Evolutionary conservation across 2,888 invertebrate genomes (phyloP).

Genomic region (Panzeria rudis): DNA sequence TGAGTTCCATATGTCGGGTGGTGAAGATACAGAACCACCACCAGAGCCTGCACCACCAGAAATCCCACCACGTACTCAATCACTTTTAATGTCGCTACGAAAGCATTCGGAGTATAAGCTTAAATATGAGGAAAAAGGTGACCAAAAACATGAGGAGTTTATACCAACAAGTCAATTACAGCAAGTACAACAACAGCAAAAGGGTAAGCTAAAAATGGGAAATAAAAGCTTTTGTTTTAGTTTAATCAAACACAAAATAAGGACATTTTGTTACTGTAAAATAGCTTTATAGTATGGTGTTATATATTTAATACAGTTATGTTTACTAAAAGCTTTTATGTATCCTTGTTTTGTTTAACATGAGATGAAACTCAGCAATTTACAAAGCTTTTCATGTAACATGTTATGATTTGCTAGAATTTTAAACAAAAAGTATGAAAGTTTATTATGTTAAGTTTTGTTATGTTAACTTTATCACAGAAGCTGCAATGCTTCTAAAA

Average conservation of each 20-base stretch:
- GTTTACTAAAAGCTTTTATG: background rate
- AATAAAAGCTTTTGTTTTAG: constrained; percentile 38
- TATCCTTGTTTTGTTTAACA: background rate
- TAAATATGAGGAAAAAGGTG: constrained; percentile 83
- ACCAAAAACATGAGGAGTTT: constrained; percentile 84
- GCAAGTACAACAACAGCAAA: constrained; percentile 75
- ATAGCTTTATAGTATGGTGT: too few species aligned
- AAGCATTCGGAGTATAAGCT: constrained; percentile 83
- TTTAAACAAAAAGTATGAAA: too few species aligned
- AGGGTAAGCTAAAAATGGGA: constrained; percentile 24
- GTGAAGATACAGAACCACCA: constrained; percentile 87
- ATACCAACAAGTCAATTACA: constrained; percentile 82
- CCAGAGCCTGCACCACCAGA: constrained; percentile 94
- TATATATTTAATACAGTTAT: background rate
- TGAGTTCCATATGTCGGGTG: constrained; percentile 72
- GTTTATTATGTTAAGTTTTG: too few species aligned
- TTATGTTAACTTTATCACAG: background rate
- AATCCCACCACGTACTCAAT: constrained; percentile 93
- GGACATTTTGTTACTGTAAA: background rate
- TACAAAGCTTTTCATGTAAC: too few species aligned
- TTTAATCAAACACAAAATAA: background rate
- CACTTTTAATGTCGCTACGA: constrained; percentile 86
- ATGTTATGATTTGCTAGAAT: too few species aligned
- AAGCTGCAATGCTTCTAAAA: background rate
- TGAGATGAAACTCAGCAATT: background rate